Evolutionary conservation across 2,888 invertebrate genomes (phyloP), one percentile per base, ranked within the genome.

Genomic region (Anarsia innoxiella): DNA sequence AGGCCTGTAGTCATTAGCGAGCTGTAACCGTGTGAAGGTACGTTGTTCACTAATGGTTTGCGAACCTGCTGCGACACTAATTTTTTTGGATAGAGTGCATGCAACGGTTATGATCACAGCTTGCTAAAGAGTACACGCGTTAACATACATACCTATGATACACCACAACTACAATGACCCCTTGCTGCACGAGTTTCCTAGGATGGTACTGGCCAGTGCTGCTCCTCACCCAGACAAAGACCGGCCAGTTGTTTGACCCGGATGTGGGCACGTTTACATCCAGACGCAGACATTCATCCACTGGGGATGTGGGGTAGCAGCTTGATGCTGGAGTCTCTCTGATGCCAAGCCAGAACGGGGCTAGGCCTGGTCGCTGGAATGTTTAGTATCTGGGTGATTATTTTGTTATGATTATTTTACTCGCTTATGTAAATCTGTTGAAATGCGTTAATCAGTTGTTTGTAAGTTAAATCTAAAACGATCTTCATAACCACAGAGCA

Each of bases 211-310:
- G 49, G 5, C 66, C 74, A 23, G 55, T 59, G 9, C 66, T 65
- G 3, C 72, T 74, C 4, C 64, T 56, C 4, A 80, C 56, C 83
- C 83, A 84, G 9, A 69, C 77, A 12, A 83, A 49, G 6, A 82
- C 76, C 0, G 83, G 74, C 65, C 69, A 66, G 8, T n/a, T n/a
- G n/a, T n/a, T n/a, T n/a, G n/a, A n/a, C n/a, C n/a, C n/a, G n/a
- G n/a, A n/a, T n/a, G 3, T 48, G 53, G 1, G 90, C 2, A 85
- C 80, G 57, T 89, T 88, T 2, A 91, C 88, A 48, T 91, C 91
- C 36, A 92, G 64, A 45, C 87, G 87, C 1, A 91, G 73, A 49
- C 91, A 92, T 45, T 90, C 89, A 44, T 89, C 89, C 32, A 28
- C 80, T 61, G 48, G 34, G 0, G 73, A 71, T 4, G 53, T 46